Base-by-base conservation (phyloP, 2,113 vertebrate genomes). In the Tapirus terrestris region DNA sequence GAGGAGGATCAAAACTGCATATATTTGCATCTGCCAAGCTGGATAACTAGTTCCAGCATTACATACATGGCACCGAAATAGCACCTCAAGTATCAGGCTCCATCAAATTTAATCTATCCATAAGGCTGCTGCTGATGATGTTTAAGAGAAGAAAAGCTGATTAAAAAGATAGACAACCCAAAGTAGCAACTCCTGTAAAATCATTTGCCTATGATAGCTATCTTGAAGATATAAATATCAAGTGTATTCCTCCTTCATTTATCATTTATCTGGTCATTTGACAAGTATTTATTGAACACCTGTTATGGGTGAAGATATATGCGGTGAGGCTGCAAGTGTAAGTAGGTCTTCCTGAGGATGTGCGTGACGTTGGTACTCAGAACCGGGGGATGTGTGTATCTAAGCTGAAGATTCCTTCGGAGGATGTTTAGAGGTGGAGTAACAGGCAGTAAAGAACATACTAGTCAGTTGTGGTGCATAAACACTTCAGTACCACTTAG, bases 21-120 rank as follows among this genome's bases (percentile, higher is more conserved):
- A 23, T 3, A 93, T 97, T 96, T 96, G 29, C 89, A 96, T 97
- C 76, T 97, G 77, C 91, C 53, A 84, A 60, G 29, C 45, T 89
- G 65, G 27, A 51, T 90, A 94, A 87, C 53, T 67, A 68, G 81
- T 77, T 83, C 63, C 67, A 96, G 27, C 58, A 43, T 87, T 80
- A 31, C 67, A 80, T 79, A 94, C 51, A 80, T 89, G 86, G 39
- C 81, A 68, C 79, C 72, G 65, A 96, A 91, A 89, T 93, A 77
- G 85, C 60, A 94, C 31, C 75, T 96, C 90, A 88, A 88, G 29
- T 82, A 92, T 67, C 65, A 90, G 56, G 21, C 31, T 96, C 86
- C 91, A 61, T 95, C 31, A 75, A 67, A 92, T 96, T 81, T 83
- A 92, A 94, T 97, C 82, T 93, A 56, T 79, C 94, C 25, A 33